phyloP scores from a whole-genome alignment of 2,113 vertebrate genomes.

The Narcine bancroftii region DNA sequence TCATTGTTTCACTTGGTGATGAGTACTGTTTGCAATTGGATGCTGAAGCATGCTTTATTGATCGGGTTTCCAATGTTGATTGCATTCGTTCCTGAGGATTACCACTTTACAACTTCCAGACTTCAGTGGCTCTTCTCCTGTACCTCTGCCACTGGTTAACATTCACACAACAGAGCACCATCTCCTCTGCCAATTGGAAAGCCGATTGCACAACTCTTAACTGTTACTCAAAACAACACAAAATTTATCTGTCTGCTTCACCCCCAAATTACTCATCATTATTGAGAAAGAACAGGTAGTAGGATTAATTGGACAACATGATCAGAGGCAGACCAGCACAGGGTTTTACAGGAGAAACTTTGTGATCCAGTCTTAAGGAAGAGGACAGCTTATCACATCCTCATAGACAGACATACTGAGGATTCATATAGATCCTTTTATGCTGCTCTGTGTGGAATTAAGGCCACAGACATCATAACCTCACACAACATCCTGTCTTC shows the following conservation, averaged over 20 bases:
- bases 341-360: too few relatives aligned
- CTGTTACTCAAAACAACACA: neutral
- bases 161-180: neutral
- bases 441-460: too few relatives aligned
- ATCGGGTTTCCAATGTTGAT: neutral
- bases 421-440: too few relatives aligned
- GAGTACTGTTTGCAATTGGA: neutral
- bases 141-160: neutral
- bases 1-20: neutral
- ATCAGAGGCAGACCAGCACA: neutral
- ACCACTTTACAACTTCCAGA: neutral
- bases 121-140: neutral
- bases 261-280: neutral
- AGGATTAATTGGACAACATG: neutral
- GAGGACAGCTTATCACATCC: too few relatives aligned
- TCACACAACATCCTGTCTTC: too few relatives aligned
- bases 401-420: too few relatives aligned
- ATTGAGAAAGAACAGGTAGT: neutral
- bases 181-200: neutral
- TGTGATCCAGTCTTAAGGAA: too few relatives aligned
- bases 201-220: neutral
- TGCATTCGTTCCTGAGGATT: neutral
- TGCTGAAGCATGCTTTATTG: neutral
- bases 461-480: too few relatives aligned
- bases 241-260: neutral